Evolutionary conservation across 2,888 invertebrate species (phyloP).

Genomic region (Zele albiditarsus): DNA sequence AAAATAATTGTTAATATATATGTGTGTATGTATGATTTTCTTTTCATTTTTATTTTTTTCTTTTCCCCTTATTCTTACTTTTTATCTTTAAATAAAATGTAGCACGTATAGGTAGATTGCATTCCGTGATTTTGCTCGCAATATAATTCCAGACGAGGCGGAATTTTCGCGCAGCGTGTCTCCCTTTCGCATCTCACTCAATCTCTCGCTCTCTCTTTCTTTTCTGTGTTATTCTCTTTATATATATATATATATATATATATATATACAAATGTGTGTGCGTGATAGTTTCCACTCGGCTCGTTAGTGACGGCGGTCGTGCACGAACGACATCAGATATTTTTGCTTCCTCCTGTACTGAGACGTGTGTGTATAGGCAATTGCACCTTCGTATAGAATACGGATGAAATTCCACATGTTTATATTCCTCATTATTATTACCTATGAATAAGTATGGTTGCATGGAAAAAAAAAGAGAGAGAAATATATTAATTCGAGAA

Average conservation of each 20-base stretch:
- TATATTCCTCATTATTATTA: conserved; percentile 8
- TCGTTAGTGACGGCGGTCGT: conserved; percentile 24
- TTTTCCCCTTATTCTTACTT: neutral
- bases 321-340: conserved; percentile 29
- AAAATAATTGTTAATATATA: neutral
- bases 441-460: neutral
- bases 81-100: neutral
- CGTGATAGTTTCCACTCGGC: conserved; percentile 29
- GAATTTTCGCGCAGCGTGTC: neutral
- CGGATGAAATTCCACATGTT: neutral
- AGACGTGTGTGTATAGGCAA: neutral
- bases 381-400: neutral
- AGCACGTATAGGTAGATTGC: conserved; percentile 3
- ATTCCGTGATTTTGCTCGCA: neutral
- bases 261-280: neutral
- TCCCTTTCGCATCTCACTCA: neutral
- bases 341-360: conserved; percentile 16
- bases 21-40: neutral
- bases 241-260: neutral
- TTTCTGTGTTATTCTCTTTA: neutral
- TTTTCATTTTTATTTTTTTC: neutral
- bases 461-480: neutral
- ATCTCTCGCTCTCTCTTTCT: neutral
- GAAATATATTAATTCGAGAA: neutral
- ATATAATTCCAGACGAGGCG: neutral